phyloP scores from a whole-genome alignment of 2,888 invertebrate species.

The Sarcophaga caerulescens region DNA sequence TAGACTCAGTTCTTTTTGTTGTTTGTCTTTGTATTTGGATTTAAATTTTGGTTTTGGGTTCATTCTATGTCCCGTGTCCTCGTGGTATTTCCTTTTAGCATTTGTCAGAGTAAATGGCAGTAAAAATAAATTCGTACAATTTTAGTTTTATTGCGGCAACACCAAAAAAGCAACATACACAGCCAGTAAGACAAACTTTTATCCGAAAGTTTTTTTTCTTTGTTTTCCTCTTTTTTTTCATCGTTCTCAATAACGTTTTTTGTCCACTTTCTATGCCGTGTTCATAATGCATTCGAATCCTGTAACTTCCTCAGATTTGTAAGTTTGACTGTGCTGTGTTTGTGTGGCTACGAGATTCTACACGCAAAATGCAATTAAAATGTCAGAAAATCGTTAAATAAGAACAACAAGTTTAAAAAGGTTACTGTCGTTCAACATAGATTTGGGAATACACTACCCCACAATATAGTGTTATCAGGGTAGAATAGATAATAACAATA shows the following conservation, averaged over 20 bases:
- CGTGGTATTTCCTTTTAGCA: slow-evolving; percentile 62
- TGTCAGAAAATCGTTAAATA: slow-evolving; percentile 67
- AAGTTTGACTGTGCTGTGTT: slow-evolving; percentile 35
- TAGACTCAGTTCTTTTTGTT: background rate
- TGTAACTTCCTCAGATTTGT: background rate
- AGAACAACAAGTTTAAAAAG: slow-evolving; percentile 19
- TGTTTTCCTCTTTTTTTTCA: slow-evolving; percentile 3
- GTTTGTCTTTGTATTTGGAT: background rate
- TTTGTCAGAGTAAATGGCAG: slow-evolving; percentile 68
- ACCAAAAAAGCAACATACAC: slow-evolving; percentile 38
- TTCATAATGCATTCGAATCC: slow-evolving; percentile 59
- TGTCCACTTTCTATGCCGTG: slow-evolving; percentile 22
- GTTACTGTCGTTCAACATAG: no score
- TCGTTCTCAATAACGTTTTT: background rate
- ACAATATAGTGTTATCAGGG: no score
- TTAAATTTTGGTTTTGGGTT: background rate
- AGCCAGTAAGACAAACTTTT: background rate
- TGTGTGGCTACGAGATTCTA: slow-evolving; percentile 65
- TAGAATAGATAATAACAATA: no score
- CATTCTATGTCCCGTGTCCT: background rate
- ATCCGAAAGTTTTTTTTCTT: slow-evolving; percentile 15
- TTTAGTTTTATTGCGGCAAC: slow-evolving; percentile 68
- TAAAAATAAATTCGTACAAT: slow-evolving; percentile 64
- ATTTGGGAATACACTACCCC: no score
- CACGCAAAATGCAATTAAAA: slow-evolving; percentile 71